These are phyloP conservation scores for Pangasius larnaudii DNA, from an alignment of 2,797 vertebrate genomes.

Conservation along the genomic window DNA sequence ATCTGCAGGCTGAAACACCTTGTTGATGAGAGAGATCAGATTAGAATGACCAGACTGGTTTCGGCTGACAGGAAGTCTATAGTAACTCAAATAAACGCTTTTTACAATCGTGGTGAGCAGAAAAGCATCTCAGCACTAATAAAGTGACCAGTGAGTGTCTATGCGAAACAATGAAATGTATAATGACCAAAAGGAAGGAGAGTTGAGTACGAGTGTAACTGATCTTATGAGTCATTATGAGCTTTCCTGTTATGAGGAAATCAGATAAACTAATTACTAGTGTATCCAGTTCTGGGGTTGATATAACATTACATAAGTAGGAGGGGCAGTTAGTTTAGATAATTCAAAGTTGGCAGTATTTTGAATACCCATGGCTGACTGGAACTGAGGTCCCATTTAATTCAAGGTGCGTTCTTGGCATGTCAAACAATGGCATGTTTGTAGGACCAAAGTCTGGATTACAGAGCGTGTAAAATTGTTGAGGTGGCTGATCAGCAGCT, in stretches of 20 bases:
- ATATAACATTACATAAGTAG: neutral
- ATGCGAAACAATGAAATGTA: neutral
- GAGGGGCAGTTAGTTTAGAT: neutral
- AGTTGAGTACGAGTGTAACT: too few species aligned
- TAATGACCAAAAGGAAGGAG: neutral
- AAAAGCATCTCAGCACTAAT: neutral
- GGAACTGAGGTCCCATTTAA: neutral
- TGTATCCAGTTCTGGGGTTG: neutral
- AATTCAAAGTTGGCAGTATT: neutral
- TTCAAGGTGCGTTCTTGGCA: neutral
- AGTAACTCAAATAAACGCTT: neutral
- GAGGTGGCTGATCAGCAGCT: neutral
- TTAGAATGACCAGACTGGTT: neutral
- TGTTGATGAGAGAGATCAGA: neutral
- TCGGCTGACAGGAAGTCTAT: neutral
- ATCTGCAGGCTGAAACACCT: neutral
- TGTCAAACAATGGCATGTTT: neutral
- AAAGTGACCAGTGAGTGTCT: neutral
- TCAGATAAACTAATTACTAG: neutral
- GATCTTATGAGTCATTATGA: neutral
- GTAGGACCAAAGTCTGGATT: neutral
- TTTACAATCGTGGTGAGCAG: neutral
- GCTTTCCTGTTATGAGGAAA: neutral
- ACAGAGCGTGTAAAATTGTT: neutral
- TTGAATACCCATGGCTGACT: neutral